Conservation (phyloP, 2,797 vertebrate genomes). For the Alosa sapidissima region DNA sequence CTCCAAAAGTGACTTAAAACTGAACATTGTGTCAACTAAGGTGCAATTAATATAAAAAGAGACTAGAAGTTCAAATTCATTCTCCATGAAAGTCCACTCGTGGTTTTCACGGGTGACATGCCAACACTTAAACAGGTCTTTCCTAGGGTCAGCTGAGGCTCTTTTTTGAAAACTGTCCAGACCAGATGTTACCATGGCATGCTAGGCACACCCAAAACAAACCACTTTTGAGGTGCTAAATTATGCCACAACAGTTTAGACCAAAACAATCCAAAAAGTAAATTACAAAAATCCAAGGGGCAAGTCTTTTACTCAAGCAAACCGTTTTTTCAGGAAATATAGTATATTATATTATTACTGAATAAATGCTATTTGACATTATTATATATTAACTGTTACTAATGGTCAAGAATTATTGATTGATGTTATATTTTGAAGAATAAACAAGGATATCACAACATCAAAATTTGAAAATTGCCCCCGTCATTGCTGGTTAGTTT, state of each 20-base stretch:
- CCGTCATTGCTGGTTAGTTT: neutral
- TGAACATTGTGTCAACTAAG: neutral
- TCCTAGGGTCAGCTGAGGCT: slow-evolving; percentile 38
- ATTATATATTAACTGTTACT: neutral
- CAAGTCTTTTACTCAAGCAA: neutral
- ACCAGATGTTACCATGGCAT: slow-evolving; percentile 61
- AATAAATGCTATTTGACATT: neutral
- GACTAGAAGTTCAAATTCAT: slow-evolving; percentile 10
- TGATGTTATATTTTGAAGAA: neutral
- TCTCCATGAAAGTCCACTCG: slow-evolving; percentile 34
- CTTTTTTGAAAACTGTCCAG: slow-evolving; percentile 51
- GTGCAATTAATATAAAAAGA: slow-evolving; percentile 11
- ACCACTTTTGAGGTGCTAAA: slow-evolving; percentile 45
- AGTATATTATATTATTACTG: neutral
- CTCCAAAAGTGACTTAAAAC: neutral
- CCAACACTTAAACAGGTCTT: slow-evolving; percentile 35
- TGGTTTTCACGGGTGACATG: slow-evolving; percentile 45
- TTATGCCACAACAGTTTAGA: slow-evolving; percentile 41
- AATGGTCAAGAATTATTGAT: neutral
- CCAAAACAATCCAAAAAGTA: slow-evolving; percentile 21
- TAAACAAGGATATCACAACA: neutral
- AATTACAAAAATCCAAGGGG: neutral
- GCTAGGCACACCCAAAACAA: slow-evolving; percentile 53
- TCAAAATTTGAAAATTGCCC: neutral
- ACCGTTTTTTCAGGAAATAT: neutral